Base-by-base conservation (phyloP, 2,888 invertebrate genomes). In the Tetropium fuscum region DNA sequence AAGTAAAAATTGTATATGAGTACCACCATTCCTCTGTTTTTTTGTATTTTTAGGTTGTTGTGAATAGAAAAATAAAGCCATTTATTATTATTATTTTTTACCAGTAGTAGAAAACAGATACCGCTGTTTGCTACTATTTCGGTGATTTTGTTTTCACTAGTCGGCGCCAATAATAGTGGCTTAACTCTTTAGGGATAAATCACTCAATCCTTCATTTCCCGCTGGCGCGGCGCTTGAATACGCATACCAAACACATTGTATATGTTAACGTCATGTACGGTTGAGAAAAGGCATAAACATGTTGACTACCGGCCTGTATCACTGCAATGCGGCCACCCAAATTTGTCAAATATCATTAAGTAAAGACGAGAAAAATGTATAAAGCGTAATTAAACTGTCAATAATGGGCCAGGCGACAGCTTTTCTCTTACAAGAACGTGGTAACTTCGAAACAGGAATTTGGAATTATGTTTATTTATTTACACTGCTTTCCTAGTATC, bases 381-480 rank as follows among this genome's bases (percentile, higher is more conserved):
- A 51, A 65, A 55, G 56, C 58, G 60, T 70, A 70, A 70, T 68
- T 68, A 70, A 68, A 67, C 65, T 68, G 70, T 70, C 70, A 68
- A 70, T 70, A 67, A 58, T 55, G 48, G 60, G 22, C 60, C 58
- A 48, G 49, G 57, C 65, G 66, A 64, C 62, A 69, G 57, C 62
- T 60, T 61, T 64, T 55, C 60, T 55, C 63, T 59, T 38, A 60
- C 40, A 60, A 63, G 65, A 64, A 66, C 61, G 61, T 56, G 57
- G 66, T 66, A 63, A 38, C 16, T 36, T 32, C 8, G 60, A 62
- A 65, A 60, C 58, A 66, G 65, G 66, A 72, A 70, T 72, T 70
- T 59, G 49, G 63, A 65, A 74, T 70, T 65, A 64, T 66, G 69
- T 69, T 72, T 72, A 70, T 74, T 74, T 74, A 73, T 73, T 73